Evolutionary conservation across 2,113 vertebrate species (phyloP), one percentile per base, ranked within the genome.

Genomic region (Saguinus imperator): DNA sequence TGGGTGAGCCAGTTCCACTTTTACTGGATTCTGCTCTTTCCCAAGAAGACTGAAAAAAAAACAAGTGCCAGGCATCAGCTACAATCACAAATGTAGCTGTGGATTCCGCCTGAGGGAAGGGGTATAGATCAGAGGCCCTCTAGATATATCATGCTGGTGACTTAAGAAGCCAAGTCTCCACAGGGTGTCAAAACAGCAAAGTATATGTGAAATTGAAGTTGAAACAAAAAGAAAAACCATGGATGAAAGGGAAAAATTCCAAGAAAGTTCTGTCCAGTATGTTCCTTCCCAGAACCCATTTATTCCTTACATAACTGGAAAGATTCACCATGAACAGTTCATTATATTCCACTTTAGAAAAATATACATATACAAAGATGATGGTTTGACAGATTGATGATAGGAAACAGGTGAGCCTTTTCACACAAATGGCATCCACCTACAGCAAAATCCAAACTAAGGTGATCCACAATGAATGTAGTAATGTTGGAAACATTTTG

Each of bases 41-140:
- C 91, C 57, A 21, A 58, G 58, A 55, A 70, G 40, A 76, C 48
- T 21, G 37, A 77, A 80, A 83, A 40, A 40, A 6, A 70, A 12
- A 4, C 48, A 21, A 77, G 32, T 17, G n/a, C 21, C 2, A 58
- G 61, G 61, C 23, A 23, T 17, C 45, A 52, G 55, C 8, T 12
- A 40, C 66, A 23, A 21, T 27, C 66, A 52, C n/a, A 32, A 29
- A 75, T 5, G 18, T 23, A 37, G 55, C 68, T 92, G 6, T 13
- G 8, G 66, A 55, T 73, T 73, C 35, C 25, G 3, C 29, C 0
- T 35, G 25, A 6, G 14, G 55, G 13, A 11, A 0, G 1, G 3
- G 58, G 5, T 37, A 45, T 0, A 13, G n/a, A 27, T 57, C 17
- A 57, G 13, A 25, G n/a, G 7, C 50, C 23, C 37, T 45, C 73